These are phyloP conservation scores for Cetoscarus ocellatus DNA, from an alignment of 2,797 vertebrate genomes.

Conservation along the genomic window DNA sequence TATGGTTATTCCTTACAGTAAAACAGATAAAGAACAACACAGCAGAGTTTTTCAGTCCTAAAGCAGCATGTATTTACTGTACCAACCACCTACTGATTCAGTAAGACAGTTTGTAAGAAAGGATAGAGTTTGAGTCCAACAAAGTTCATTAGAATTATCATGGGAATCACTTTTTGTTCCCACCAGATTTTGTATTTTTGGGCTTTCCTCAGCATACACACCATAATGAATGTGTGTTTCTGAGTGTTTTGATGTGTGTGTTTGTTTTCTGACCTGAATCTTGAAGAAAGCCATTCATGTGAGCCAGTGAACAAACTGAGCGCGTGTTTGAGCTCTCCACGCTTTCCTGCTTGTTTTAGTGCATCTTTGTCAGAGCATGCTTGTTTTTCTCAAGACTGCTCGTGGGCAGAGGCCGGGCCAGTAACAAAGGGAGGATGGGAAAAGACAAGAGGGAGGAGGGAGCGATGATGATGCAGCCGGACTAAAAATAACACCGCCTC, in stretches of 20 bases:
- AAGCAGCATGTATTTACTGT: no score
- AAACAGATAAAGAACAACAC: no score
- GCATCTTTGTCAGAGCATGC: background rate
- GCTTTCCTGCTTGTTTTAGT: background rate
- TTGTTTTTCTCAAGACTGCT: slow-evolving; percentile 57
- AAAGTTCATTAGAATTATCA: no score
- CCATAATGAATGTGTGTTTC: slow-evolving; percentile 13
- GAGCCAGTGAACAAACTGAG: slow-evolving; percentile 30
- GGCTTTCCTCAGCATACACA: background rate
- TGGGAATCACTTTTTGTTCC: no score
- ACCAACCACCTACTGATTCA: no score
- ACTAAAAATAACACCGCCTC: slow-evolving; percentile 72
- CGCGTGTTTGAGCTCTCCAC: background rate
- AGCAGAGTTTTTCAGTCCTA: no score
- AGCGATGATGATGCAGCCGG: slow-evolving; percentile 59
- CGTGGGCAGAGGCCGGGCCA: slow-evolving; percentile 57
- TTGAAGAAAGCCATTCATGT: slow-evolving; percentile 25
- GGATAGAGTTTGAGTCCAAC: no score
- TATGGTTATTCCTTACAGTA: no score
- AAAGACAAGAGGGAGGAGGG: slow-evolving; percentile 33
- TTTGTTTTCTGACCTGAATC: slow-evolving; percentile 51
- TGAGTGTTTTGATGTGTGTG: background rate
- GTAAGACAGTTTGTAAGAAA: no score
- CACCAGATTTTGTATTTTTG: no score
- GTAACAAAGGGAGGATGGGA: slow-evolving; percentile 52